These are phyloP conservation scores for Aldabrachelys gigantea DNA, from an alignment of 2,113 vertebrate genomes.

Conservation along the genomic window DNA sequence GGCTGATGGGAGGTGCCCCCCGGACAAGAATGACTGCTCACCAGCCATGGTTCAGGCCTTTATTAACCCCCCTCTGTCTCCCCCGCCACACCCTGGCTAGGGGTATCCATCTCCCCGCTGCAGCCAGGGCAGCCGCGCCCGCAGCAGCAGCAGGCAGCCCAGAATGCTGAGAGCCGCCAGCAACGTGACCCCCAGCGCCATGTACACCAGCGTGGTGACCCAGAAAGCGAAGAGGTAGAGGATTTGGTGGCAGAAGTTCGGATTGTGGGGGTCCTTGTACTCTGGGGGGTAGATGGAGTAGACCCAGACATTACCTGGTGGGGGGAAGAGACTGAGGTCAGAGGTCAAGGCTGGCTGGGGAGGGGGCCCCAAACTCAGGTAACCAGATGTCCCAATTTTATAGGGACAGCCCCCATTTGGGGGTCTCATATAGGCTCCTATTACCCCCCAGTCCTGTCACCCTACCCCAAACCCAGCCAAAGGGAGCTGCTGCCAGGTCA, in stretches of 20 bases:
- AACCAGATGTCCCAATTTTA: no score
- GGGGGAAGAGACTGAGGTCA: background rate
- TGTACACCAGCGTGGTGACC: background rate
- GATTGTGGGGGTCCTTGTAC: background rate
- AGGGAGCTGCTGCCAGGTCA: no score
- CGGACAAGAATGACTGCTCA: fast-evolving
- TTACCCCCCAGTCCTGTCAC: no score
- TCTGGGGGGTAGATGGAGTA: background rate
- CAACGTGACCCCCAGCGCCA: background rate
- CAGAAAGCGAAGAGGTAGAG: conserved; percentile 42
- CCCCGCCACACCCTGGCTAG: background rate
- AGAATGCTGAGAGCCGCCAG: background rate
- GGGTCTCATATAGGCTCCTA: no score
- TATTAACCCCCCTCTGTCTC: background rate
- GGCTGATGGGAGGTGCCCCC: no score
- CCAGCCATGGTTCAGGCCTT: background rate
- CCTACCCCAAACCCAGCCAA: no score
- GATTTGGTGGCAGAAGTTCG: background rate
- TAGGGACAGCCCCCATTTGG: no score
- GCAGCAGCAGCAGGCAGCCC: background rate
- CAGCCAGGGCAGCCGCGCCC: background rate
- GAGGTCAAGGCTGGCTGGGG: background rate
- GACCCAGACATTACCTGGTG: conserved; percentile 39
- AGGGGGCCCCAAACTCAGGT: no score
- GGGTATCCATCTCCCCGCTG: background rate